Base-by-base conservation (phyloP, 1,140 invertebrate species). In the Drosophila parabipectinata region DNA sequence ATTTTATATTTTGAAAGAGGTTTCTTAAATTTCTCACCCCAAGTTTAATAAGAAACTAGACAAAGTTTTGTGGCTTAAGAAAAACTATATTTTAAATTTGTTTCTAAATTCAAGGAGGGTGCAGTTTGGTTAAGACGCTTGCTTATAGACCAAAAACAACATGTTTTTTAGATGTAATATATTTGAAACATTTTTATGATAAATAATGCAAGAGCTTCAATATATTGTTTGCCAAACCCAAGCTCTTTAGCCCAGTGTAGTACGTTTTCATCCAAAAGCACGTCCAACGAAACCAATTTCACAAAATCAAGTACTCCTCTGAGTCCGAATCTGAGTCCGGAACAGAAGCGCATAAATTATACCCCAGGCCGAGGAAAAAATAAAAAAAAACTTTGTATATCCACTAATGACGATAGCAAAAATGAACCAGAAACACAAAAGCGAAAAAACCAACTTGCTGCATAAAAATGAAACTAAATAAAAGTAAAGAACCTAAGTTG, bases 281-380 rank as follows among this genome's bases (percentile, higher is more conserved):
- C 77, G 80, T 71, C 78, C 82, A 87, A 71, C 74, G 28, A 67
- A 78, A 75, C 54, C 74, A 78, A 85, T 85, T 81, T 85, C 66
- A 78, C 82, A 87, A 87, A 69, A 62, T 83, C 60, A 79, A 82
- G 77, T 64, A 52, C 66, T 74, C 61, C 76, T 75, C 69, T 72
- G 73, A 69, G 51, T 48, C 66, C 41, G 24, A 56, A 56, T 69
- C 66, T 55, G 66, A 60, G 64, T 63, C 48, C 51, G 58, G 78
- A 78, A 87, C 82, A 87, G 82, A 85, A 75, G 82, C 82, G 64
- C 77, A 85, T 87, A 87, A 85, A 81, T 72, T 77, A 34, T 54
- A 64, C 82, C 69, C 69, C 51, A 50, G 61, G 82, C 77, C 39
- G 53, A 60, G 21, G 57, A 44, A 44, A 54, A 51, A 76, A 64